Conservation (phyloP, 2,113 vertebrate genomes). For the Melanotaenia duboulayi region DNA sequence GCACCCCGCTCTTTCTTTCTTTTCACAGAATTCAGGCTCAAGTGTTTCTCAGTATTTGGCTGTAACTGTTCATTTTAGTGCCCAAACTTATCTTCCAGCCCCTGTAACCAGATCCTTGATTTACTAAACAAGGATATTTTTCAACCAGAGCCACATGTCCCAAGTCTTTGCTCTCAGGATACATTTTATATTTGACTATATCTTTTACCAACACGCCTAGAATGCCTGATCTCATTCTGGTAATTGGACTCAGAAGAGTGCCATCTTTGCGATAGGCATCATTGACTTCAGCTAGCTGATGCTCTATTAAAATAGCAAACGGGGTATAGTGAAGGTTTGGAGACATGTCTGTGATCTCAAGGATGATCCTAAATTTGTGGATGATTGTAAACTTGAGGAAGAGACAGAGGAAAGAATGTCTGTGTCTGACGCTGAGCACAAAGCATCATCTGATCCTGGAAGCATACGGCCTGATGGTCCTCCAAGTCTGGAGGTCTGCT, state of each 20-base stretch:
- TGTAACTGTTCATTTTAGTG: constrained; percentile 1
- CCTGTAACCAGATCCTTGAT: not conserved
- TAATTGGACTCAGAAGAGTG: not conserved
- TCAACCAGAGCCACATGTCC: not conserved
- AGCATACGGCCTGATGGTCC: not conserved
- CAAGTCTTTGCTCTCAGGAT: not conserved
- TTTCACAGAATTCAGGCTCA: constrained; percentile 1
- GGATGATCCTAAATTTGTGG: not conserved
- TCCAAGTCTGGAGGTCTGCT: not conserved
- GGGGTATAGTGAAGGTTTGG: not conserved
- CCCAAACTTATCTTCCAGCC: not conserved
- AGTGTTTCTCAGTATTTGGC: constrained; percentile 1
- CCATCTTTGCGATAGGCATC: not conserved
- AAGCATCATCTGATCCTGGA: not conserved
- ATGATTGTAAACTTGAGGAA: not conserved
- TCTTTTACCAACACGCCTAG: not conserved
- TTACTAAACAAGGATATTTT: not conserved
- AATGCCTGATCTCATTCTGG: not conserved
- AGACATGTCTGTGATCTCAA: not conserved
- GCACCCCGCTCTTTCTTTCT: not conserved
- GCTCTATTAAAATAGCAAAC: not conserved
- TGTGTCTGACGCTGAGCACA: not conserved
- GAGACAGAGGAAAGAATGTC: constrained; percentile 1
- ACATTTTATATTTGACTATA: not conserved
- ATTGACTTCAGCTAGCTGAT: not conserved